phyloP scores from a whole-genome alignment of 1,140 invertebrate species.

The Akabosia matsudoensis region DNA sequence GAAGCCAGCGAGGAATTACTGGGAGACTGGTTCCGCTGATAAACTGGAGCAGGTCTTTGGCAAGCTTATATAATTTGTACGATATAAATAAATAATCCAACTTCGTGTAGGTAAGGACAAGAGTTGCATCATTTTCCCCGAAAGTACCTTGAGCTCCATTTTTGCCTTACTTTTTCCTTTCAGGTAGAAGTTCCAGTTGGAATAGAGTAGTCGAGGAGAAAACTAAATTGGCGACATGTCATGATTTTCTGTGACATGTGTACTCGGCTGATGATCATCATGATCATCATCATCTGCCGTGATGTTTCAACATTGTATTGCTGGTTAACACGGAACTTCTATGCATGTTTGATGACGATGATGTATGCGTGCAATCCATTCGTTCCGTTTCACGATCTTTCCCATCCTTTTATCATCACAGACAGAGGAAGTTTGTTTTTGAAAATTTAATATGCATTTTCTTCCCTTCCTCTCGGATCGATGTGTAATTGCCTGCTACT shows the following conservation, averaged over 20 bases:
- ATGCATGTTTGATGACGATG: not conserved
- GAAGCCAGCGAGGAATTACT: not conserved
- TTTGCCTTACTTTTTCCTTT: not conserved
- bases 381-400: not conserved
- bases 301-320: too few species aligned
- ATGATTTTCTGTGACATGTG: not conserved
- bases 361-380: constrained; percentile 8
- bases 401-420: not conserved
- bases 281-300: not conserved
- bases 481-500: too few species aligned
- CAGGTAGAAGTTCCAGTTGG: not conserved
- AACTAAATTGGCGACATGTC: constrained; percentile 16
- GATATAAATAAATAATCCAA: too few species aligned
- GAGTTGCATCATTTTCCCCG: not conserved
- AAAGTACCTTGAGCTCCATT: not conserved
- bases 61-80: too few species aligned
- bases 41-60: too few species aligned
- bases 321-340: not conserved
- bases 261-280: not conserved
- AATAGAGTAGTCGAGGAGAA: not conserved
- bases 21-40: too few species aligned
- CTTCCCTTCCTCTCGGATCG: too few species aligned
- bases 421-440: too few species aligned
- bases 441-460: not conserved
- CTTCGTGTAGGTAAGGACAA: not conserved